Base-by-base conservation (phyloP, 1,140 invertebrate species). In the Tribolium madens region DNA sequence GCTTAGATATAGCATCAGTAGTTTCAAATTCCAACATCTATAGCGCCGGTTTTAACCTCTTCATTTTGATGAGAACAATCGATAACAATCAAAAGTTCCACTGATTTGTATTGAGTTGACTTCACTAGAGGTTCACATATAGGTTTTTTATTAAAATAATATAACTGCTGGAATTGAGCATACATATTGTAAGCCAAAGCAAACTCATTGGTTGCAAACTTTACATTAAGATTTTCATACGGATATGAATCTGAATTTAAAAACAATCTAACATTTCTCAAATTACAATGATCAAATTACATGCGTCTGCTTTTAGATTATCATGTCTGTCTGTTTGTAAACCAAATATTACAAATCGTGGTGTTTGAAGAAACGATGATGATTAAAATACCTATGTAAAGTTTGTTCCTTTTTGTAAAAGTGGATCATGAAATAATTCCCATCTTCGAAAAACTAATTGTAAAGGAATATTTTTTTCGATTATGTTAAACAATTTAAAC, bases 211-310 rank as follows among this genome's bases (percentile, higher is more conserved):
- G 73, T 78, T 0, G 21, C 12, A 78, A 79, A 82, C 31, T 82
- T 73, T 5, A 81, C 10, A 79, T 83, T 80, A 21, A 83, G 52
- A 80, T 85, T 77, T 26, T 84, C 79, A 76, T 84, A 83, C 6
- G 84, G 82, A 80, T 73, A 84, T 10, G 33, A 17, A 14, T 82
- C 75, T 9, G 76, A 80, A 72, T 84, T 84, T 42, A 85, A 47
- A 80, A 77, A 78, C 2, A 84, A 47, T 71, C 80, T 80, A 1
- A 84, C 13, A 64, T 83, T 81, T 31, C 13, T 73, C 13, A 83
- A 46, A 48, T 79, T 46, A 53, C 80, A 82, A 73, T 81, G 70
- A 81, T 84, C 81, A 78, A 83, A 83, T 64, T 2, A 72, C 74
- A 76, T 1, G 46, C 18, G 73, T 80, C 21, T 75, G 68, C 76